Percentiles rank a stretch among this genome's conserved stretches.
These are phyloP conservation scores for Nudaria mundana DNA, from an alignment of 2,888 invertebrate species.

Conservation along the genomic window DNA sequence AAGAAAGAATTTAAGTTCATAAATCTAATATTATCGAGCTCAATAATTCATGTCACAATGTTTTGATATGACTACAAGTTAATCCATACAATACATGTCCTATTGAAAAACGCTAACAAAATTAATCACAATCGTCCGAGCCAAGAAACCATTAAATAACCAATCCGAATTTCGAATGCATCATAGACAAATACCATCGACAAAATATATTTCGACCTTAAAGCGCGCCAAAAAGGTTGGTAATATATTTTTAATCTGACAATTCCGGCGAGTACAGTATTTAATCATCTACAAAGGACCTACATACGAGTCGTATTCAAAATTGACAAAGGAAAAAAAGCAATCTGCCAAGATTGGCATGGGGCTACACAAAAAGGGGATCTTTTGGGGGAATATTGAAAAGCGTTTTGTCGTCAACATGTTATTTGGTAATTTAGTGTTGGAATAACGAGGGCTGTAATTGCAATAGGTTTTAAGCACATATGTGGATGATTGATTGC, in stretches of 20 bases:
- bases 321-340: conserved; percentile 81
- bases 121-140: conserved; percentile 71
- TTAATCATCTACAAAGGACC: conserved; percentile 77
- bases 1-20: no score
- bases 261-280: conserved; percentile 54
- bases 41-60: conserved; percentile 7
- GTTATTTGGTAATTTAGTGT: conserved; percentile 80
- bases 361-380: conserved; percentile 47
- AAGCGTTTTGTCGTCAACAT: conserved; percentile 79
- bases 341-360: conserved; percentile 79
- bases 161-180: conserved; percentile 59
- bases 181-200: conserved; percentile 23
- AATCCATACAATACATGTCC: conserved; percentile 22
- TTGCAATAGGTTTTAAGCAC: conserved; percentile 65
- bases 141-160: conserved; percentile 79
- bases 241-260: conserved; percentile 36
- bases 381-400: conserved; percentile 63
- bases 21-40: no score
- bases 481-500: conserved; percentile 68
- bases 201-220: conserved; percentile 29
- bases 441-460: conserved; percentile 70
- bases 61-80: conserved; percentile 15
- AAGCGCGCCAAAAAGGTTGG: conserved; percentile 37
- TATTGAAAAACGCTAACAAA: conserved; percentile 48
- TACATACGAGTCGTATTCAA: conserved; percentile 73